Conservation (phyloP, 2,797 vertebrate species). For the Rhinella marina region DNA sequence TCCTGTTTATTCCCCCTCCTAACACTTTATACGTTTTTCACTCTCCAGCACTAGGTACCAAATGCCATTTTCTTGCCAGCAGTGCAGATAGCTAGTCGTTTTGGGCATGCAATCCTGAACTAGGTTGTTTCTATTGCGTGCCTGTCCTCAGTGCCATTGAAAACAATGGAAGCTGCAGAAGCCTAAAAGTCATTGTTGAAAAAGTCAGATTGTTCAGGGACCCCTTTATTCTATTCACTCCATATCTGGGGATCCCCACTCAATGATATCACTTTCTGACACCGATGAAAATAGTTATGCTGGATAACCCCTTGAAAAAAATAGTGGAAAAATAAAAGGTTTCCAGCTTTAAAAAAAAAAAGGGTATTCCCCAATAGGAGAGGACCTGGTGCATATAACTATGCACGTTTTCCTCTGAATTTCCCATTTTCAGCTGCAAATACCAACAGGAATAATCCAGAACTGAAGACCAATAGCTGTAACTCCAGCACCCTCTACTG, state of each 20-base stretch:
- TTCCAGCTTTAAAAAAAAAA: neutral
- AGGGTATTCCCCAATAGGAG: slow-evolving; percentile 42
- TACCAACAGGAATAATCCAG: neutral
- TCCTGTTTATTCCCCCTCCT: no score
- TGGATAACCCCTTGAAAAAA: neutral
- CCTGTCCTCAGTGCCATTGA: neutral
- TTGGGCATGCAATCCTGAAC: no score
- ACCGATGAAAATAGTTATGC: neutral
- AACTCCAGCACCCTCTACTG: slow-evolving; percentile 55
- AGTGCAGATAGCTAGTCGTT: no score
- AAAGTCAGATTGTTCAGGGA: neutral
- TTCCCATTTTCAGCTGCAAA: slow-evolving; percentile 3
- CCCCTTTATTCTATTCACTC: neutral
- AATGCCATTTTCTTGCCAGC: no score
- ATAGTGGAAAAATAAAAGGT: neutral
- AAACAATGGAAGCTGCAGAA: neutral
- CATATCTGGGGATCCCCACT: neutral
- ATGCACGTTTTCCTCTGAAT: neutral
- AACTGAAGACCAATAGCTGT: neutral
- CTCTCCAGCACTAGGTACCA: no score
- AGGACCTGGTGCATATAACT: neutral
- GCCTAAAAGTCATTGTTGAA: neutral
- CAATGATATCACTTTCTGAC: neutral
- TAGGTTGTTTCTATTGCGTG: no score
- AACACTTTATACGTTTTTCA: no score